phyloP scores from a whole-genome alignment of 1,140 invertebrate species.

The Scaptomyza hsui region DNA sequence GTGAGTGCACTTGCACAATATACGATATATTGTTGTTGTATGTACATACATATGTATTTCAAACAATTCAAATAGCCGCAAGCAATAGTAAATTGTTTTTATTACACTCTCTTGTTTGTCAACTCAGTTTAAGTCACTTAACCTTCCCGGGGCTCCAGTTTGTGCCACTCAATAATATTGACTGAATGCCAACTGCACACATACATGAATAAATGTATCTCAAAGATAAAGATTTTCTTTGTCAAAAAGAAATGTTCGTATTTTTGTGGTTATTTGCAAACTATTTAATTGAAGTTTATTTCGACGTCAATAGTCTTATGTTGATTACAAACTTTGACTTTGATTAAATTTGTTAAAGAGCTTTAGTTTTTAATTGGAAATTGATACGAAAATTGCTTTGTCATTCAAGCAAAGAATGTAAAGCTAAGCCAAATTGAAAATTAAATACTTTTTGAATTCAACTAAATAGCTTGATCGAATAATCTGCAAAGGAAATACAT shows the following conservation, averaged over 20 bases:
- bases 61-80: constrained; percentile 38
- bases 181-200: constrained; percentile 6
- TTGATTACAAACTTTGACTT: not conserved
- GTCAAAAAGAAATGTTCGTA: not conserved
- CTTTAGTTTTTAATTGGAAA: not conserved
- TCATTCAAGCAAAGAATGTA: not conserved
- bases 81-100: constrained; percentile 53
- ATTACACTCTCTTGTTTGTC: constrained; percentile 46
- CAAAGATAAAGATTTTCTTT: constrained; percentile 7
- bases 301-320: not conserved
- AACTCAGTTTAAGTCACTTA: constrained; percentile 44
- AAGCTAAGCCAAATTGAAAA: too few relatives aligned
- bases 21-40: too few relatives aligned
- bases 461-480: not conserved
- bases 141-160: constrained; percentile 32
- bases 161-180: constrained; percentile 29
- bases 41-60: constrained; percentile 14
- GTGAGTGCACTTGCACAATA: constrained; percentile 34
- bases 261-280: constrained; percentile 12
- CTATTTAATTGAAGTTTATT: constrained; percentile 14
- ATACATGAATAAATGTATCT: constrained; percentile 14
- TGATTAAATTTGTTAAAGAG: not conserved
- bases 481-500: not conserved
- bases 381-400: not conserved
- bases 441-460: too few relatives aligned